Evolutionary conservation across 2,888 invertebrate species (phyloP), one percentile per base, ranked within the genome.

Genomic region (Mythimna impura): DNA sequence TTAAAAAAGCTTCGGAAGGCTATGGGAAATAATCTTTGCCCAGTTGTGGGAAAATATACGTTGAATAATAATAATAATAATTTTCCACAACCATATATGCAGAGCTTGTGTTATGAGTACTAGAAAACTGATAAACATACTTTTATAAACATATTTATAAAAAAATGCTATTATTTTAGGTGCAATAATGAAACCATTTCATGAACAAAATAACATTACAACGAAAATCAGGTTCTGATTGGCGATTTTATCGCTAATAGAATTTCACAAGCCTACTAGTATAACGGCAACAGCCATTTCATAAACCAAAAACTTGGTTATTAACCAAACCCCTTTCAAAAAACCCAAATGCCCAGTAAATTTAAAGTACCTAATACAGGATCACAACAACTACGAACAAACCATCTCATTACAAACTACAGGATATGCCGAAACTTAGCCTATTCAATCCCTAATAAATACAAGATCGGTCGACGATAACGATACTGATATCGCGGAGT

Each of bases 391-490:
- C 68, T 50, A 68, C 71, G 57, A 61, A 66, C 78, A 58, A 60
- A 67, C 66, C 60, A 66, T 62, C 25, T 68, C 30, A 82, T 82
- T 81, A 81, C 40, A 79, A 75, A 81, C 71, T 82, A 78, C 60
- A 60, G 75, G 65, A 69, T 71, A 73, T 55, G 43, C 60, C 30
- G 20, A 68, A 81, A 82, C 71, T 81, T 82, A 71, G 80, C 50
- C 81, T 71, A 79, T 80, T 61, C 40, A 10, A 73, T 66, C 68
- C 70, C 72, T 68, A 80, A 82, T 82, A 81, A 81, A 81, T 81
- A 73, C 34, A 55, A 81, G 80, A 80, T 81, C 82, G 82, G 80
- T 68, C 65, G 68, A 1, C 62, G 82, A 81, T 81, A 80, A 82
- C 70, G 71, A 47, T 63, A 71, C 72, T 76, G 76, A 76, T 81